Conservation (phyloP, 92 coral and sea anemone species). For the Phenganax subtilis region DNA sequence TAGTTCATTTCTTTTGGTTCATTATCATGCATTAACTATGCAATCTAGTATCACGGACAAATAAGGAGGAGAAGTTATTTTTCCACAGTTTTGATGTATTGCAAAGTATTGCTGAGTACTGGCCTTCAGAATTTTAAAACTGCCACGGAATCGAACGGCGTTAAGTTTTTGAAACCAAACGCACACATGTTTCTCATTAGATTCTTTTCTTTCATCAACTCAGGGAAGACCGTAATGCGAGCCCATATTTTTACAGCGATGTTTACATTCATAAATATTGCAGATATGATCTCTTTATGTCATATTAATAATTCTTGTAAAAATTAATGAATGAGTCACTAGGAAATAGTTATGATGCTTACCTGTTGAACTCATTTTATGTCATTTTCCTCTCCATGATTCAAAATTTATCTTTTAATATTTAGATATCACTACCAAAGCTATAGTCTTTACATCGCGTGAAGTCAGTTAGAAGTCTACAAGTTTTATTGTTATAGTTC, state of each 20-base stretch:
- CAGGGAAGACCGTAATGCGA: constrained; percentile 8
- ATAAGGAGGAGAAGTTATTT: no score
- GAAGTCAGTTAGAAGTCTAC: not conserved
- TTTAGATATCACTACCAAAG: not conserved
- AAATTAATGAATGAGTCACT: not conserved
- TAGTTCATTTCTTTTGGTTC: no score
- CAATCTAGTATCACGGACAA: no score
- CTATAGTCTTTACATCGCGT: not conserved
- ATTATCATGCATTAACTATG: no score
- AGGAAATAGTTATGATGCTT: not conserved
- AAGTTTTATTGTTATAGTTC: not conserved
- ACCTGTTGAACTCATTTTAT: constrained; percentile 18
- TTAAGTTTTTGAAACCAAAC: no score
- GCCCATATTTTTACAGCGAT: not conserved
- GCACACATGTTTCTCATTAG: not conserved
- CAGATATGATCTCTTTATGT: not conserved
- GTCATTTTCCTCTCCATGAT: not conserved
- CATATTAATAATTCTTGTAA: not conserved
- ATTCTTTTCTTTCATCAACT: no score
- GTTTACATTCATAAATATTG: not conserved
- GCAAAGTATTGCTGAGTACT: no score
- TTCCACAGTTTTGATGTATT: no score
- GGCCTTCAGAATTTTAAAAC: not conserved
- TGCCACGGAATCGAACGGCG: not conserved
- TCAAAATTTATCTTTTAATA: not conserved